Evolutionary conservation across 2,113 vertebrate species (phyloP), one percentile per base, ranked within the genome.

Genomic region (Petroica traversi): DNA sequence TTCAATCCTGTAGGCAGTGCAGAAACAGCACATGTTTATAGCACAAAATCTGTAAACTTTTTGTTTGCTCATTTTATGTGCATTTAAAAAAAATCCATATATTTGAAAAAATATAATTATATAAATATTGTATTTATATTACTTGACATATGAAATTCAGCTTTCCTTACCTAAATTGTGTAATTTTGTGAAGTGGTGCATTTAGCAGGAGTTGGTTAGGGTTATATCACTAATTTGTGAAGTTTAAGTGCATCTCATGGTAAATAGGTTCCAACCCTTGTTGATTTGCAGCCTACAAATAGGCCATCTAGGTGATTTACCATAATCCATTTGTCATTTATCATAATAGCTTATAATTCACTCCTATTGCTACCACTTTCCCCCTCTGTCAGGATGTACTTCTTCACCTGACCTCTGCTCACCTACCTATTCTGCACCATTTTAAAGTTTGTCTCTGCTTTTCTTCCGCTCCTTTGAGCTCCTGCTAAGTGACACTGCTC

Each of bases 171-270:
- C 23, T 79, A 92, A 97, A 91, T 64, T 64, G 92, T 62, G 92
- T 89, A 89, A 96, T 97, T 97, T 97, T 61, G 73, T 78, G 89
- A 97, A 97, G 62, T 96, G 95, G 83, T 82, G 74, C 88, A 88
- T 96, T 97, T 97, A 97, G 80, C 80, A 90, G 84, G 89, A 81
- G 64, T 91, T 96, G 88, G 91, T 97, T 95, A 92, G 93, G n/a
- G 88, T 90, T 94, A 69, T 94, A 73, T 36, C 84, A 58, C 93
- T 97, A 97, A 96, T 97, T 96, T 46, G 18, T 62, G 81, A 88
- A 93, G 83, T 79, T 93, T 85, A 91, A 92, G 77, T 19, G 0
- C 83, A 80, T 93, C 46, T 57, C 75, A 36, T n/a, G 51, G 85
- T 71, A 91, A 93, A 91, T 31, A 93, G 68, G 36, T 91, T 95